Evolutionary conservation across 2,888 invertebrate species (phyloP), one percentile per base, ranked within the genome.

Genomic region (Chironomus riparius): DNA sequence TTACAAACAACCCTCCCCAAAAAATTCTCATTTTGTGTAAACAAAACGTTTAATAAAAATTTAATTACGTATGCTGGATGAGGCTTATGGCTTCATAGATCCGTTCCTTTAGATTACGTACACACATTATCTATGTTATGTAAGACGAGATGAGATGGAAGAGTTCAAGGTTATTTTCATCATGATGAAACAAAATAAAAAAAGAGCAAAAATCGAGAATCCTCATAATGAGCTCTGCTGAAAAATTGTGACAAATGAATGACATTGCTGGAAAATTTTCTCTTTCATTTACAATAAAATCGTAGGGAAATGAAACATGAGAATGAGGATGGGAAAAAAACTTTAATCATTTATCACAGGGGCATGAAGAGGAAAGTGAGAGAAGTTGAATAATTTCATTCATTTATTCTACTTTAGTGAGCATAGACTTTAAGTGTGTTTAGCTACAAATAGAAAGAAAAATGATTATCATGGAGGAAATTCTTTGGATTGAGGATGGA

Each of bases 261-360:
- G 50, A 50, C 18, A 71, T 56, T 56, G 61, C 28, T 71, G 15
- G 61, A 71, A 71, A 69, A 38, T 69, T 69, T 69, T 69, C 48
- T 68, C 47, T 47, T 18, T 68, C 68, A 68, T 68, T 68, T 68
- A 28, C 22, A 38, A 13, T 24, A 21, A 65, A 65, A 65, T 24
- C n/a, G 38, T 38, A 65, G 21, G 65, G 10, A 56, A 56, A 56
- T 18, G 56, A 18, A 56, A 56, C n/a, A n/a, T n/a, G 56, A 56
- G 38, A 70, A 15, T 28, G n/a, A n/a, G 22, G 22, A 70, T 4
- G 3, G 18, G 38, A 38, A 38, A 38, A 24, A 56, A 71, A 71
- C 71, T 71, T 50, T 22, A 61, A 71, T 71, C 71, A 71, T 71
- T 71, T 71, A 71, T 71, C 71, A 71, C 21, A 13, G 18, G 4